Percentiles rank a stretch among this genome's conserved stretches.
phyloP scores from a whole-genome alignment of 2,113 vertebrate species.

The Bungarus multicinctus region DNA sequence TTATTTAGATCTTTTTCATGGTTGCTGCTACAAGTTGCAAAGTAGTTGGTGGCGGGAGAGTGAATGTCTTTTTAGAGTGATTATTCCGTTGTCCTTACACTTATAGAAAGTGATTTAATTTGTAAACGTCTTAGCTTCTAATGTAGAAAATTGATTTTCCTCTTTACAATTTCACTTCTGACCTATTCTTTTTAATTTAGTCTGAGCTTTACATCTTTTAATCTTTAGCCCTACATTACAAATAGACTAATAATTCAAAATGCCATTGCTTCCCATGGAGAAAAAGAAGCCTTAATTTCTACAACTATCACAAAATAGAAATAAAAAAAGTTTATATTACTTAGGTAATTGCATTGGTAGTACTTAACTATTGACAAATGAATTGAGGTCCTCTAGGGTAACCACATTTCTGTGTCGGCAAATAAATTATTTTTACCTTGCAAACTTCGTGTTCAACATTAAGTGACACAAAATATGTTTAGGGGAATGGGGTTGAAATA shows the following conservation, averaged over 20 bases:
- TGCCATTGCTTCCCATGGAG: not conserved
- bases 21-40: constrained; percentile 12
- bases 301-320: constrained; percentile 1
- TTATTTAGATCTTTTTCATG: constrained; percentile 13
- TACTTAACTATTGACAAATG: not conserved
- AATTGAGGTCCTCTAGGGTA: not conserved
- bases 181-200: not conserved
- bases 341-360: constrained; percentile 12
- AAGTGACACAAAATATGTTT: not conserved
- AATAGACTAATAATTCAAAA: constrained; percentile 34
- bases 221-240: constrained; percentile 36
- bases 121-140: constrained; percentile 17
- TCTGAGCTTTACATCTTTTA: constrained; percentile 9
- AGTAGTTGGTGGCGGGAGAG: constrained; percentile 8
- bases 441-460: not conserved
- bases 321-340: not conserved
- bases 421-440: not conserved
- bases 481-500: not conserved
- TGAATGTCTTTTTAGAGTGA: constrained; percentile 24
- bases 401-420: constrained; percentile 19
- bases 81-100: constrained; percentile 11
- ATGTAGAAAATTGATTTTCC: constrained; percentile 40
- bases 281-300: not conserved
- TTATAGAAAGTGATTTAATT: constrained; percentile 45
- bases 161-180: constrained; percentile 22